Base-by-base conservation (phyloP, 2,113 vertebrate species). In the Channa argus region DNA sequence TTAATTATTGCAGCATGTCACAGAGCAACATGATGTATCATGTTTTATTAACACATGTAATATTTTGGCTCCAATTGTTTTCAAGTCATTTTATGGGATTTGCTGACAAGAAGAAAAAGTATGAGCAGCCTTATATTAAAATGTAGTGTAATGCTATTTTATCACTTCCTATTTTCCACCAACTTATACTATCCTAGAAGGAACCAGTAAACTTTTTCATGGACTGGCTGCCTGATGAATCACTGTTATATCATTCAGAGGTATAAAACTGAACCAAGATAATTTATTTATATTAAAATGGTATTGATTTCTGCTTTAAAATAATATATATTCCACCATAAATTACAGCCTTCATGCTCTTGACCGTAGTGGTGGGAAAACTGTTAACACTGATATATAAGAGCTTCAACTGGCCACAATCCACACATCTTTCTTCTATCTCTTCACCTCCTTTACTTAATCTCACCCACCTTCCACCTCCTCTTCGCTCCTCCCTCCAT, bases 381-480 rank as follows among this genome's bases (percentile, higher is more conserved):
- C 52, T 10, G n/a, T 41, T 66, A 83, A 65, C 13, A 36, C 39
- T 74, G 56, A 86, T 51, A 34, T 65, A 82, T 56, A 37, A 79
- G 44, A 45, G 58, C 44, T 47, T 61, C 12, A 54, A 47, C 66
- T 52, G 33, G 75, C 63, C 2, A n/a, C 60, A 24, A 41, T 71
- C 49, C 34, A 44, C 63, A 61, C 75, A 84, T 84, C 64, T 64
- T 79, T 74, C 78, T 80, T 83, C 60, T n/a, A 64, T 81, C 62
- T 79, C 74, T 52, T 81, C 62, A 69, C 58, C 77, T 67, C 62
- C 71, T 77, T 81, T 73, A n/a, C 41, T 78, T 69, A 64, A 71
- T 78, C 85, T 74, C 52, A 51, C 41, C 6, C 15, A 33, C 50
- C 37, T 58, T 46, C 58, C n/a, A 59, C 52, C 70, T 63, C 62